These are phyloP conservation scores for Epinephelus malabaricus DNA, from an alignment of 2,797 vertebrate species.

Conservation along the genomic window DNA sequence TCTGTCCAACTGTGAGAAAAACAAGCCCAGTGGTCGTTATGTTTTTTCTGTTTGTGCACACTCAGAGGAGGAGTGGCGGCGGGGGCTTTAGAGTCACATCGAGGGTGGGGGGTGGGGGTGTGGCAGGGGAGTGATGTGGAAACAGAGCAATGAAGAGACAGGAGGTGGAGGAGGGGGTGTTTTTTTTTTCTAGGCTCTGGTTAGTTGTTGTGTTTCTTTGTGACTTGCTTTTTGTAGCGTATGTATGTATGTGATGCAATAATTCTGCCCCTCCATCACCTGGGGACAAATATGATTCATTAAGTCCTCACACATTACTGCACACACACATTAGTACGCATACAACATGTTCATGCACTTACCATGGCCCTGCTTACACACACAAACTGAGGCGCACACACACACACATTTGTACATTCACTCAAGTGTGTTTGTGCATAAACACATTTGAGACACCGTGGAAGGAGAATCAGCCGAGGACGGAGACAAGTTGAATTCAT, in stretches of 20 bases:
- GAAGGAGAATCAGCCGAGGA: constrained; percentile 71
- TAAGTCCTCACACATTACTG: constrained; percentile 60
- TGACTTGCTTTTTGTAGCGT: constrained; percentile 42
- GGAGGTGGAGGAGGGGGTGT: neutral
- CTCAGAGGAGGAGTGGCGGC: constrained; percentile 6
- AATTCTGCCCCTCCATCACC: constrained; percentile 70
- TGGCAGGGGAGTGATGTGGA: neutral
- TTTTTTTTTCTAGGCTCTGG: neutral
- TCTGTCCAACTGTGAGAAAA: constrained; percentile 77
- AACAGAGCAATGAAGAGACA: neutral
- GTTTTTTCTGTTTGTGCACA: constrained; percentile 30
- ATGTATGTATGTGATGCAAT: constrained; percentile 77
- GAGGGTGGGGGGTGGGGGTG: constrained; percentile 5
- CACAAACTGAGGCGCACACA: constrained; percentile 31
- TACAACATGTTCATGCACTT: constrained; percentile 32
- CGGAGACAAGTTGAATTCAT: constrained; percentile 77
- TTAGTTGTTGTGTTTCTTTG: constrained; percentile 56
- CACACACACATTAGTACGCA: constrained; percentile 28
- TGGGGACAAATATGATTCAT: constrained; percentile 77
- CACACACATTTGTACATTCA: constrained; percentile 19
- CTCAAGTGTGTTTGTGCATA: constrained; percentile 36
- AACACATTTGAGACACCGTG: constrained; percentile 61
- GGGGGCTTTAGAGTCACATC: neutral
- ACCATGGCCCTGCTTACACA: constrained; percentile 29
- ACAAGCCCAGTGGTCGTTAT: constrained; percentile 78